A percentile compares a stretch with the other conserved stretches of the same genome.
Evolutionary conservation across 2,888 invertebrate species (phyloP).

Genomic region (Eledone cirrhosa): DNA sequence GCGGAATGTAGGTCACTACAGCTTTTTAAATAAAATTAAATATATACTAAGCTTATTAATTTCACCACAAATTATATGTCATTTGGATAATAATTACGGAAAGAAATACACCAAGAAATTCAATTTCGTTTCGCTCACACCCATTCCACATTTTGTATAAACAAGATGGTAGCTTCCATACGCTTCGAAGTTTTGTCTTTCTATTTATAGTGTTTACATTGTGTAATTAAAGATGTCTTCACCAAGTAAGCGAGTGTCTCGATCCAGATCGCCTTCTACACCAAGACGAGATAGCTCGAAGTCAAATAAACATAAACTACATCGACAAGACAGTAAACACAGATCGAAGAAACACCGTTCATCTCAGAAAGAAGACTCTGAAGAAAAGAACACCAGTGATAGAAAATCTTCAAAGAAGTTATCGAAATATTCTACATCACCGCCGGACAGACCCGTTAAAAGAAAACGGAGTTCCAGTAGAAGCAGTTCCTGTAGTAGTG

Average conservation of each 20-base stretch:
- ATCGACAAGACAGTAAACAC: not conserved
- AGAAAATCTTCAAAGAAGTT: not conserved
- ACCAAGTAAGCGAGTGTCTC: not conserved
- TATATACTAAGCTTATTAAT: too few species aligned
- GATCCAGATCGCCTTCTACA: not conserved
- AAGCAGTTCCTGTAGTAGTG: constrained; percentile 13
- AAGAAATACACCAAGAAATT: not conserved
- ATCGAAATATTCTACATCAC: not conserved
- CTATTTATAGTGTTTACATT: too few species aligned
- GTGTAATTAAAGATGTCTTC: not conserved
- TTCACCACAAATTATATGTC: too few species aligned
- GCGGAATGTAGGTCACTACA: too few species aligned
- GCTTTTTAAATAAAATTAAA: too few species aligned
- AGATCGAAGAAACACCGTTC: not conserved
- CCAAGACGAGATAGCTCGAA: not conserved
- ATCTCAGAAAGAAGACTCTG: not conserved
- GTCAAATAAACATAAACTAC: not conserved
- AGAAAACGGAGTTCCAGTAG: not conserved
- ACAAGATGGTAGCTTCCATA: constrained; percentile 21
- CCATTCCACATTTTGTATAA: not conserved
- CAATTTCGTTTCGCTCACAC: not conserved
- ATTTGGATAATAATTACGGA: too few species aligned
- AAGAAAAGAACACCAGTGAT: too few species aligned
- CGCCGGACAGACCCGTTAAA: not conserved
- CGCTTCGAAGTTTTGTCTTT: too few species aligned